Evolutionary conservation across 2,113 vertebrate species (phyloP).

Genomic region (human (Homo sapiens)): GRCh38 chr6:101925501-101926000

Average conservation of each 20-base stretch:
- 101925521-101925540: slow-evolving; percentile 24
- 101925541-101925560: neutral
- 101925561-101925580: slow-evolving; percentile 5
- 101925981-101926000: neutral
- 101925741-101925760: slow-evolving; percentile 29
- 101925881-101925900: slow-evolving; percentile 47
- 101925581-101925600: slow-evolving; percentile 43
- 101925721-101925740: slow-evolving; percentile 20
- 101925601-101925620: neutral
- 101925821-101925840: slow-evolving; percentile 7
- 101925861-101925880: slow-evolving; percentile 29
- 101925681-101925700: neutral
- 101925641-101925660: neutral
- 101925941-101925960: slow-evolving; percentile 3
- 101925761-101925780: neutral
- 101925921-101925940: slow-evolving; percentile 8
- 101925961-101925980: neutral
- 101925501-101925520: neutral
- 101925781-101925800: slow-evolving; percentile 42
- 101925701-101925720: slow-evolving; percentile 23
- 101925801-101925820: neutral
- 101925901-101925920: slow-evolving; percentile 30
- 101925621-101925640: neutral
- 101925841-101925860: slow-evolving; percentile 50
- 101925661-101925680: neutral